These are phyloP conservation scores for Cephus spinipes DNA, from an alignment of 2,888 invertebrate species.

Conservation along the genomic window DNA sequence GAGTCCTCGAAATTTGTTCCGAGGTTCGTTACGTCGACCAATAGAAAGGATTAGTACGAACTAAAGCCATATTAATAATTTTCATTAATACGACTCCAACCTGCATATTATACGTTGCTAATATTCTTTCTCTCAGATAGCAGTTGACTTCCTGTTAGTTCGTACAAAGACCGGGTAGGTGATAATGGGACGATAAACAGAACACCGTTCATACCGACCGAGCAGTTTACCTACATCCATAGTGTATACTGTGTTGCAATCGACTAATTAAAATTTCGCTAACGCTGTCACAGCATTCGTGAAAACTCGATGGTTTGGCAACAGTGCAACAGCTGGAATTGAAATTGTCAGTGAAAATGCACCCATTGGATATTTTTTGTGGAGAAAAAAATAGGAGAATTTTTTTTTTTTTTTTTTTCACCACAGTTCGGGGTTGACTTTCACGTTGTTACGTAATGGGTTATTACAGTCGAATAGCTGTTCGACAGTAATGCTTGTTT, in stretches of 20 bases:
- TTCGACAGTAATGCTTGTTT: too few relatives aligned
- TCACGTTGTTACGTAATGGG: background rate
- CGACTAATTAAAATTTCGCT: background rate
- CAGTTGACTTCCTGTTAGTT: background rate
- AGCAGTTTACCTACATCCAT: background rate
- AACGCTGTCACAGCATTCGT: background rate
- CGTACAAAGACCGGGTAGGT: background rate
- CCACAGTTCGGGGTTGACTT: background rate
- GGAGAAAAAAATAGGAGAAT: background rate
- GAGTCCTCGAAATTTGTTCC: too few relatives aligned
- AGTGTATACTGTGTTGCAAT: background rate
- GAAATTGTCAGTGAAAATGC: slow-evolving; percentile 13
- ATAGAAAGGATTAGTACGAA: background rate
- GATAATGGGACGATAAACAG: background rate
- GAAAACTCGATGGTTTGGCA: background rate
- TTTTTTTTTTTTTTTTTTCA: background rate
- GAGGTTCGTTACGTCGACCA: too few relatives aligned
- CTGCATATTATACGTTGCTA: background rate
- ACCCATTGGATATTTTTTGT: background rate
- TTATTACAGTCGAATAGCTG: background rate
- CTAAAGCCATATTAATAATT: background rate
- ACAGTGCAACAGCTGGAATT: background rate
- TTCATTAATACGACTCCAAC: background rate
- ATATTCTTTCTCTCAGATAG: background rate
- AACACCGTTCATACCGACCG: background rate